Evolutionary conservation across 1,140 invertebrate genomes (phyloP).

Genomic region (Pararge aegeria): DNA sequence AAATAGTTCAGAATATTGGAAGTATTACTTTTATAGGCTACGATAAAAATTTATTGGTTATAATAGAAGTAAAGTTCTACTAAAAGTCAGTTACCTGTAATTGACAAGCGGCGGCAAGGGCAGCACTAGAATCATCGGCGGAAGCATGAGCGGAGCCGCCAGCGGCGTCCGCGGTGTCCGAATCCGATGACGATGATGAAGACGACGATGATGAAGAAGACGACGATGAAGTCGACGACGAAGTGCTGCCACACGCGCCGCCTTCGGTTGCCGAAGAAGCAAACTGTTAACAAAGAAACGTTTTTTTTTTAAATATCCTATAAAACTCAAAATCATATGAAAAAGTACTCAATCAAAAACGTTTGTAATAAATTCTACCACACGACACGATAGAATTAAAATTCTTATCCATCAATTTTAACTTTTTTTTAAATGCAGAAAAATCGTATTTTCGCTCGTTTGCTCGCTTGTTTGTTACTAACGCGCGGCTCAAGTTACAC

Average conservation of each 20-base stretch:
- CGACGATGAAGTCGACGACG: slow-evolving; percentile 66
- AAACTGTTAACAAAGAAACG: slow-evolving; percentile 45
- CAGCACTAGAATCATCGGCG: slow-evolving; percentile 68
- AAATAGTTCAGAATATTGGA: neutral
- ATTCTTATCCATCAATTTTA: no score
- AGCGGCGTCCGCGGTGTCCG: slow-evolving; percentile 67
- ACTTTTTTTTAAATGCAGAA: no score
- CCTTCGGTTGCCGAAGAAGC: slow-evolving; percentile 55
- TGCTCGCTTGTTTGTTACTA: no score
- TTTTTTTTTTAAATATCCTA: neutral
- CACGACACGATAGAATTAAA: no score
- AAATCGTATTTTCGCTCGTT: no score
- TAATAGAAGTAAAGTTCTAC: neutral
- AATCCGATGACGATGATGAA: slow-evolving; percentile 71
- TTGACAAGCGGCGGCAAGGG: slow-evolving; percentile 69
- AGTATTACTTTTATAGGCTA: no score
- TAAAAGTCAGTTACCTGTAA: slow-evolving; percentile 52
- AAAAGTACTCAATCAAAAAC: no score
- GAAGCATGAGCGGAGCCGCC: slow-evolving; percentile 62
- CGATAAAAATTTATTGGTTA: no score
- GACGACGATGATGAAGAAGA: slow-evolving; percentile 69
- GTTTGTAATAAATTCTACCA: no score
- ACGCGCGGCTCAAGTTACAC: no score
- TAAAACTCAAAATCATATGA: no score
- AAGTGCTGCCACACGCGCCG: slow-evolving; percentile 59